Percentiles rank a stretch among this genome's conserved stretches.
These are phyloP conservation scores for Motacilla alba DNA, from an alignment of 2,113 vertebrate genomes.

Conservation along the genomic window DNA sequence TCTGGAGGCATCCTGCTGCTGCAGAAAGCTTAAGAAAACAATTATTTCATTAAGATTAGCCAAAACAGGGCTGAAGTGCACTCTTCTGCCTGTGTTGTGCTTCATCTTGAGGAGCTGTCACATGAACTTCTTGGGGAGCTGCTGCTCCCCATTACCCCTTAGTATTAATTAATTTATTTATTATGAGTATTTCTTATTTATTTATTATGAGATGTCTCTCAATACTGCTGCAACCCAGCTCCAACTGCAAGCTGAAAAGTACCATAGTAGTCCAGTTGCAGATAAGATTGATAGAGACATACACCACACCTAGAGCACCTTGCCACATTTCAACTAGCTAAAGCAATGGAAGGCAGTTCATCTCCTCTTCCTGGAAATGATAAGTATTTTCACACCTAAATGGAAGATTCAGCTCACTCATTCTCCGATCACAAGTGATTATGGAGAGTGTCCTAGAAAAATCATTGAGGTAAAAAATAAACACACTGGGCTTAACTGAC, in stretches of 20 bases:
- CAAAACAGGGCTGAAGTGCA: background rate
- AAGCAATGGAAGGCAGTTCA: background rate
- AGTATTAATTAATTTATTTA: background rate
- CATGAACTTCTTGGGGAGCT: background rate
- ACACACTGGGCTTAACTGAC: background rate
- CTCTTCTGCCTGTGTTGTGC: background rate
- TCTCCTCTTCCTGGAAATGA: background rate
- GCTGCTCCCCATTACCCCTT: background rate
- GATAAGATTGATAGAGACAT: fast-evolving
- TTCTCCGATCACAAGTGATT: background rate
- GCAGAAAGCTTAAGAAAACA: background rate
- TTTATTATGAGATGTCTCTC: background rate
- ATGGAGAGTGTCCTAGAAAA: background rate
- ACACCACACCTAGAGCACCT: background rate
- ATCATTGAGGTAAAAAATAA: background rate
- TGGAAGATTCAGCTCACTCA: background rate
- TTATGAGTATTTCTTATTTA: background rate
- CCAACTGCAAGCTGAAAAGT: background rate
- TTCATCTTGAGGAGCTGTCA: background rate
- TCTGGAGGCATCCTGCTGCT: background rate
- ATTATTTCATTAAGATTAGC: background rate
- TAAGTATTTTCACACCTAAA: background rate
- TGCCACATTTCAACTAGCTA: background rate
- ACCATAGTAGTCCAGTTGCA: fast-evolving
- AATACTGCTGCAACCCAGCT: background rate